Conservation (phyloP, 2,797 vertebrate species). For the Onychomys leucogaster region DNA sequence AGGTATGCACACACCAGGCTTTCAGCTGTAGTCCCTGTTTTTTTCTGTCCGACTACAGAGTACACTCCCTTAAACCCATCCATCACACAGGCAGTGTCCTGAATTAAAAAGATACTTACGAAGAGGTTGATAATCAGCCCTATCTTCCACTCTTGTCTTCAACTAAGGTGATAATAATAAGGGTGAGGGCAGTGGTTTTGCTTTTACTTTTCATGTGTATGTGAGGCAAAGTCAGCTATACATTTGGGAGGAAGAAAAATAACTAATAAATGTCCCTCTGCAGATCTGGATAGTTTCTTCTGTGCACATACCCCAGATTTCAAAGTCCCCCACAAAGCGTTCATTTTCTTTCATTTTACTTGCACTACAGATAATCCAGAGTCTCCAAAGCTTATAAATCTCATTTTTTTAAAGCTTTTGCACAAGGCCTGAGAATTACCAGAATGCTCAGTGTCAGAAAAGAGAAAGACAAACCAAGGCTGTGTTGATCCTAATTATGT, state of each 20-base stretch:
- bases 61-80: neutral
- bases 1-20: neutral
- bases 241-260: neutral
- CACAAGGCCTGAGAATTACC: neutral
- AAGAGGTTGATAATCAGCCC: neutral
- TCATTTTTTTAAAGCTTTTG: neutral
- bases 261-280: neutral
- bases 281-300: neutral
- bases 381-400: neutral
- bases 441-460: neutral
- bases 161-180: neutral
- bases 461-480: neutral
- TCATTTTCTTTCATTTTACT: neutral
- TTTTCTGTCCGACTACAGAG: neutral
- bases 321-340: neutral
- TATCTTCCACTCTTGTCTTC: neutral
- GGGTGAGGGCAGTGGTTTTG: neutral
- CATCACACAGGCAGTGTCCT: neutral
- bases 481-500: neutral
- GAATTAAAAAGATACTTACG: neutral
- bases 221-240: neutral
- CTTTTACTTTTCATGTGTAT: conserved; percentile 6
- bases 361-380: neutral
- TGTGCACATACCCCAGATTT: neutral
- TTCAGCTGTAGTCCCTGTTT: neutral